Base-by-base conservation (phyloP, 2,888 invertebrate genomes). In the Himalopsyche japonica region DNA sequence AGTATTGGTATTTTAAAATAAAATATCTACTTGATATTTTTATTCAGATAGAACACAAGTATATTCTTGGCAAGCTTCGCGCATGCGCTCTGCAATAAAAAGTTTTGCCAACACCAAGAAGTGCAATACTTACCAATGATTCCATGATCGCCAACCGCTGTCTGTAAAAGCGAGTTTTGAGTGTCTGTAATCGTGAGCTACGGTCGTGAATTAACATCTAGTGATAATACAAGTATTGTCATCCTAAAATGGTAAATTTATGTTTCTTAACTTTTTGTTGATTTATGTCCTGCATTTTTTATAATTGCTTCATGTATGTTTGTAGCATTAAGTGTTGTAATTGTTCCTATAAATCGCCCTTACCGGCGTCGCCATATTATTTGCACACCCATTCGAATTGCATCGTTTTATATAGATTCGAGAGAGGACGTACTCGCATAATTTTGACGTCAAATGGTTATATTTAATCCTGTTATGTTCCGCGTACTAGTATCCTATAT, bases 181-280 rank as follows among this genome's bases (percentile, higher is more conserved):
- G 92, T 92, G 92, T 92, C 90, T 91, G 90, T 91, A 91, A 91
- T 90, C 91, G 91, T 91, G 91, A 91, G 89, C 90, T 89, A 79
- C 47, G 70, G 84, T 47, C 64, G 64, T 49, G 81, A 48, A 76
- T 81, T 80, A 91, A 43, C 90, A 91, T 92, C 92, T 92, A 91
- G 92, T 91, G 92, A 91, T 90, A 80, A 87, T 92, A 92, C 90
- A 47, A 76, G 77, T 82, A 85, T 80, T 82, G 80, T 79, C 92
- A 91, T 92, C 92, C 90, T 89, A 92, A 92, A 92, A 92, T 92
- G 92, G 92, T 92, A 92, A 92, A 92, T 92, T 90, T 89, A 89
- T 89, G 89, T 89, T 90, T 90, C 89, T 89, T 90, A 89, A 90
- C 90, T 86, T 89, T 91, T 91, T 91, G 88, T 88, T 88, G 87